A percentile compares a stretch with the other conserved stretches of the same genome.
These are phyloP conservation scores for Asarcornis scutulata DNA, from an alignment of 2,113 vertebrate genomes.

Conservation along the genomic window DNA sequence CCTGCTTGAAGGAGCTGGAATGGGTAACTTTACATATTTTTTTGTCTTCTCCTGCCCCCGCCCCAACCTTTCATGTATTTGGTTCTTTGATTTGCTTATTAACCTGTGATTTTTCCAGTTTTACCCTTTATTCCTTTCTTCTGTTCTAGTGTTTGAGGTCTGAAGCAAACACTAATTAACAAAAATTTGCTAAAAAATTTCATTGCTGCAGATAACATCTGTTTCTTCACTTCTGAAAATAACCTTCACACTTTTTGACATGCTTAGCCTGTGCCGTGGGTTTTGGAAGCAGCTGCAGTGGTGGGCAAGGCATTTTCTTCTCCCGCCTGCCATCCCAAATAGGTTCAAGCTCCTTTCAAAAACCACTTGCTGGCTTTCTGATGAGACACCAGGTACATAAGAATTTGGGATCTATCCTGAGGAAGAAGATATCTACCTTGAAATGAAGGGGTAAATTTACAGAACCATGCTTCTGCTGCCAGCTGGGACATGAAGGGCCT, in stretches of 20 bases:
- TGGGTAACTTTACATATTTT: background rate
- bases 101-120: constrained; percentile 2
- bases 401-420: background rate
- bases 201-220: background rate
- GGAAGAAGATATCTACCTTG: background rate
- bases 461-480: background rate
- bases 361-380: background rate
- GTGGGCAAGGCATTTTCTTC: background rate
- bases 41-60: background rate
- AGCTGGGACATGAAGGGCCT: background rate
- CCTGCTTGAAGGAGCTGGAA: background rate
- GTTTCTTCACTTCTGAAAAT: background rate
- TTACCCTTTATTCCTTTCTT: background rate
- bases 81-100: background rate
- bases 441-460: background rate
- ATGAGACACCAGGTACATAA: background rate
- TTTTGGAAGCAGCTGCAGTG: background rate
- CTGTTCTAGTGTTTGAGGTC: background rate
- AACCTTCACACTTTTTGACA: background rate
- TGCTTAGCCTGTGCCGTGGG: background rate
- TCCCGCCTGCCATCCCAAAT: background rate
- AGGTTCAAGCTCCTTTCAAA: background rate
- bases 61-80: background rate
- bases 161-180: background rate
- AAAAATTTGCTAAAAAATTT: background rate